Percentiles rank a stretch among this genome's conserved stretches.
These are phyloP conservation scores for Zoanthus solanderi DNA, from an alignment of 92 coral and sea anemone species.

Conservation along the genomic window DNA sequence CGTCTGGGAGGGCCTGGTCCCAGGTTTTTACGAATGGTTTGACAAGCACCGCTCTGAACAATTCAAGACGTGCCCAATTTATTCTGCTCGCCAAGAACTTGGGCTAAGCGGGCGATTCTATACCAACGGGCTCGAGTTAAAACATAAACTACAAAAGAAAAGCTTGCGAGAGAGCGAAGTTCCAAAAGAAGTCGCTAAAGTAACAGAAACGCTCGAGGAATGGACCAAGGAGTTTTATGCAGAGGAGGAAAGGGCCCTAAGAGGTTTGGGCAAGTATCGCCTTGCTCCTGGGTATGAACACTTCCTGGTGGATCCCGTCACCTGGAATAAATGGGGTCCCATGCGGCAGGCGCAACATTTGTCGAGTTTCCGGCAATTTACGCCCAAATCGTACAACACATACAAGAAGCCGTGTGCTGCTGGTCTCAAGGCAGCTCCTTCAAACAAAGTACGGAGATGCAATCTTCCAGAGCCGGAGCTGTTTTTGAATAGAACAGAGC, in stretches of 20 bases:
- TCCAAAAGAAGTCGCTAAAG: conserved; percentile 32
- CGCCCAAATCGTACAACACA: conserved; percentile 59
- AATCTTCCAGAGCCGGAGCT: conserved; percentile 70
- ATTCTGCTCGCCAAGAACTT: conserved; percentile 28
- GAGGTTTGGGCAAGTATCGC: conserved; percentile 66
- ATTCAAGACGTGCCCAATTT: conserved; percentile 43
- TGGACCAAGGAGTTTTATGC: conserved; percentile 26
- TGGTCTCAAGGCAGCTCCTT: conserved; percentile 64
- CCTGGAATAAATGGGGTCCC: conserved; percentile 72
- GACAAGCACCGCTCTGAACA: conserved; percentile 2
- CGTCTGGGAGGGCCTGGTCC: conserved; percentile 50
- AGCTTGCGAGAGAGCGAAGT: conserved; percentile 3
- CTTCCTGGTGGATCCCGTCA: conserved; percentile 57
- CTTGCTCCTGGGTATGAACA: conserved; percentile 72
- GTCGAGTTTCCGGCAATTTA: conserved; percentile 45
- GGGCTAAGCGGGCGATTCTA: conserved; percentile 21
- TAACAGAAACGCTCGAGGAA: conserved; percentile 8
- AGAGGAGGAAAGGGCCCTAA: conserved; percentile 42
- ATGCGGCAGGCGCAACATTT: conserved; percentile 64
- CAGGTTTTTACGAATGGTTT: conserved; percentile 63
- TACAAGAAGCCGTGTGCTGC: conserved; percentile 67
- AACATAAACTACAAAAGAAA: conserved; percentile 25
- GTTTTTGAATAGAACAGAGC: conserved; percentile 51
- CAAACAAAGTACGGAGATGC: conserved; percentile 47
- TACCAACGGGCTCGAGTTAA: conserved; percentile 29